A percentile compares a stretch with the other conserved stretches of the same genome.
Conservation (phyloP, 2,888 invertebrate species). For the Hirtodrosophila trivittata region DNA sequence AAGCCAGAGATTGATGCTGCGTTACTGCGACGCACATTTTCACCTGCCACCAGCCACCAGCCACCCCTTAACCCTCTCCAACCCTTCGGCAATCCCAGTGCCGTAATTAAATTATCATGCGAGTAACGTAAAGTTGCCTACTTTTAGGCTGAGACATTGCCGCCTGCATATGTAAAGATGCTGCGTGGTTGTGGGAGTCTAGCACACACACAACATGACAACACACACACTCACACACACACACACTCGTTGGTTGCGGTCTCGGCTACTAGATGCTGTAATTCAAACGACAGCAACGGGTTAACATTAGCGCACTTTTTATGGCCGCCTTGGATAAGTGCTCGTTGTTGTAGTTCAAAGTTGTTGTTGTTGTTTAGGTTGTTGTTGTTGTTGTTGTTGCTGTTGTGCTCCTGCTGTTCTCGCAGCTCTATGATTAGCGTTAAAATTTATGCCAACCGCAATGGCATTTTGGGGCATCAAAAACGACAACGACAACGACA, state of each 20-base stretch:
- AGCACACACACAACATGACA: not conserved
- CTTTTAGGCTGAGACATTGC: constrained; percentile 58
- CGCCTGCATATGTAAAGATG: constrained; percentile 48
- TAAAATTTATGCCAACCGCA: constrained; percentile 67
- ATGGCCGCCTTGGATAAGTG: constrained; percentile 68
- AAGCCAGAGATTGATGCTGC: constrained; percentile 71
- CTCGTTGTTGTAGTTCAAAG: constrained; percentile 30
- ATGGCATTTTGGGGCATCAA: constrained; percentile 53
- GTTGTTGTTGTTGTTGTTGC: constrained; percentile 19
- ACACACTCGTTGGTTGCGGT: constrained; percentile 33
- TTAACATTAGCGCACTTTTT: constrained; percentile 76
- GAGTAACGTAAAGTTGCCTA: constrained; percentile 59
- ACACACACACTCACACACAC: constrained; percentile 6
- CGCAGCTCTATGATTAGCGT: constrained; percentile 65
- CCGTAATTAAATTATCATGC: constrained; percentile 75
- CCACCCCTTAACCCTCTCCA: not conserved
- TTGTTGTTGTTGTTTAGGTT: constrained; percentile 32
- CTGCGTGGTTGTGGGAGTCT: not conserved
- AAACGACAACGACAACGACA: constrained; percentile 21
- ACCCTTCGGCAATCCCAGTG: constrained; percentile 31
- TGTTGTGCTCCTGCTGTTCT: constrained; percentile 33
- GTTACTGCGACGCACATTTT: constrained; percentile 22
- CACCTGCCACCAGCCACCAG: not conserved
- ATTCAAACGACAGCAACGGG: constrained; percentile 69
- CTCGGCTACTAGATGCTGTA: constrained; percentile 53